Evolutionary conservation across 2,888 invertebrate genomes (phyloP).

Genomic region (Ormyrus labotus): DNA sequence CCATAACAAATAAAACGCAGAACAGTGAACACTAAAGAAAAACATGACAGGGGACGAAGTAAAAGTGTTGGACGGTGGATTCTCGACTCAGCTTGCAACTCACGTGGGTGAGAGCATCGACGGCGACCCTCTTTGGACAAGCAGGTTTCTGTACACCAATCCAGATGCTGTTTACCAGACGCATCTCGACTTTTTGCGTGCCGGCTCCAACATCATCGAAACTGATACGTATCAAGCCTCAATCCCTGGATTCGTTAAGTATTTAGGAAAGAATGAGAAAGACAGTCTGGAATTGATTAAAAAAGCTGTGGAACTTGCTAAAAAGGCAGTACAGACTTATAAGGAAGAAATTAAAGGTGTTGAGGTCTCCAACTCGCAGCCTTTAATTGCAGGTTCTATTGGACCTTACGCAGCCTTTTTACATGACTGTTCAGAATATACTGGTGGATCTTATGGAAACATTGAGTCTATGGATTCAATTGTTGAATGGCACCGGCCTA

Average conservation of each 20-base stretch:
- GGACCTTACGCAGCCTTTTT: conserved; percentile 95
- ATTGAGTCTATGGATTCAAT: conserved; percentile 81
- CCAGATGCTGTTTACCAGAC: conserved; percentile 87
- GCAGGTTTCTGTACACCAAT: conserved; percentile 87
- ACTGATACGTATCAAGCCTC: conserved; percentile 75
- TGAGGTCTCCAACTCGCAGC: conserved; percentile 69
- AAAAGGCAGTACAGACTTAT: conserved; percentile 80
- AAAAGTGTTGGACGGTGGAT: conserved; percentile 84
- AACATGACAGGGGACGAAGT: conserved; percentile 37
- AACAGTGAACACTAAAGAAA: too few relatives aligned
- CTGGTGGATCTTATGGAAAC: conserved; percentile 90
- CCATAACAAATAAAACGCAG: too few relatives aligned
- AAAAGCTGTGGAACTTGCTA: conserved; percentile 85
- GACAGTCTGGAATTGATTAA: conserved; percentile 85
- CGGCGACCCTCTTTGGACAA: conserved; percentile 93
- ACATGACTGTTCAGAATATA: conserved; percentile 95
- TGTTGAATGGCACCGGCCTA: conserved; percentile 89
- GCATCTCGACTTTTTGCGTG: conserved; percentile 89
- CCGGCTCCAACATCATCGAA: conserved; percentile 89
- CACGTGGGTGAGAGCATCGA: conserved; percentile 87
- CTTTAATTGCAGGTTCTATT: conserved; percentile 90
- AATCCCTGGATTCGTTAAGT: conserved; percentile 81
- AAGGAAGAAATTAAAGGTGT: conserved; percentile 60
- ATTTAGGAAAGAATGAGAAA: conserved; percentile 82
- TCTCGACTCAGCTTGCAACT: conserved; percentile 87